Evolutionary conservation across 2,113 vertebrate genomes (phyloP), one percentile per base, ranked within the genome.

Genomic region (Promerops cafer): DNA sequence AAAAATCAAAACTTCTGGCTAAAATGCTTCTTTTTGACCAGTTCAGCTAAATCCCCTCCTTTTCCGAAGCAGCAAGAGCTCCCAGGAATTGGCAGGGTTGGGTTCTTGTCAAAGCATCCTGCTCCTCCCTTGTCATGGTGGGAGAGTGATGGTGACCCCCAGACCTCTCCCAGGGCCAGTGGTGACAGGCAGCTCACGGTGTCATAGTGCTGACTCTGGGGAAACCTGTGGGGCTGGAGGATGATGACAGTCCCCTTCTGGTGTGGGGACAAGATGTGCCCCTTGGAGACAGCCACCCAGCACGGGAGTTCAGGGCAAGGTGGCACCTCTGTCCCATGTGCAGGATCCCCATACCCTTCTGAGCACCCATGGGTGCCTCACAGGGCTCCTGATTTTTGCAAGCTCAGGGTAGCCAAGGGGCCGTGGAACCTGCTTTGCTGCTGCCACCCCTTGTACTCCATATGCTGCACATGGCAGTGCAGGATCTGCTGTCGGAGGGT

Each of bases 391-490:
- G 14, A 6, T 11, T 74, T 76, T 79, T 39, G 23, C 13, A 53
- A 6, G 53, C 24, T 33, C 47, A 39, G 21, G 18, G 31, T 59
- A 68, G 33, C 56, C 60, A 39, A 59, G 47, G 60, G 35, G 30
- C 54, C 50, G 28, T 24, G 60, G 70, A 70, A 81, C 44, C 54
- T 44, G 59, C 60, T 56, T 17, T 42, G 72, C 83, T 52, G 28
- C 76, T 61, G 54, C 64, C 24, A 45, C 30, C 30, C 26, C 59
- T 49, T 31, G 33, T 33, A 8, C 17, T 80, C 33, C 37, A 16
- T 0, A 0, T 33, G 40, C 17, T 22, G 61, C 6, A 1, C 18
- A 4, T 2, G 11, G 56, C 5, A 4, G 52, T 0, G 3, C 21
- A 52, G 63, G 66, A 68, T 28, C 56, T 5, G 1, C 64, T 83